Conservation (phyloP, 2,888 invertebrate genomes). For the Epinotia bilunana region DNA sequence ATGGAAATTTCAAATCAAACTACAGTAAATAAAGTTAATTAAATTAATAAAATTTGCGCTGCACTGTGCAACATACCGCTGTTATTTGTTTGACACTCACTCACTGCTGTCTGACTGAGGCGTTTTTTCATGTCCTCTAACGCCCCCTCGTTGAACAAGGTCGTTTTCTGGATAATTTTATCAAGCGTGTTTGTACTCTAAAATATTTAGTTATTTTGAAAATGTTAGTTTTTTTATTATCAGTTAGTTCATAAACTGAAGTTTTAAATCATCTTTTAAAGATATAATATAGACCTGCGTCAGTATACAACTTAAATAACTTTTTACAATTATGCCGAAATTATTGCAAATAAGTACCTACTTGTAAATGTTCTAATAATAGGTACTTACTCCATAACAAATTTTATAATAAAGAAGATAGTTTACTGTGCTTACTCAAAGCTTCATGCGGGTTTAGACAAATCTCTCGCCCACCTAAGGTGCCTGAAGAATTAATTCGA, state of each 20-base stretch:
- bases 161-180: background rate
- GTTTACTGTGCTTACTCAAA: background rate
- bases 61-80: conserved; percentile 30
- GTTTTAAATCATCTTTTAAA: no score
- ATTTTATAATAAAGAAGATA: no score
- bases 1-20: conserved; percentile 8
- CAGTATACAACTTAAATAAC: no score
- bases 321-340: no score
- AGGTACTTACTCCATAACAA: no score
- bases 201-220: background rate
- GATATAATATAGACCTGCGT: no score
- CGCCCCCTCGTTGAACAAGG: background rate
- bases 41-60: conserved; percentile 21
- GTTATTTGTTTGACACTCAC: background rate
- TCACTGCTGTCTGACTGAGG: conserved; percentile 7
- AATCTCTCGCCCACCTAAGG: background rate
- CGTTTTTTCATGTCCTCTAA: conserved; percentile 38
- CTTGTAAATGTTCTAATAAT: no score
- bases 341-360: no score
- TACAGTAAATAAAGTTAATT: conserved; percentile 36
- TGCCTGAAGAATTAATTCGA: background rate
- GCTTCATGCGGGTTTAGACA: background rate
- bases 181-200: background rate
- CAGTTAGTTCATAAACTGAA: no score
- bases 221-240: no score